Conservation (phyloP, 2,113 vertebrate genomes). For the Nibea albiflora region DNA sequence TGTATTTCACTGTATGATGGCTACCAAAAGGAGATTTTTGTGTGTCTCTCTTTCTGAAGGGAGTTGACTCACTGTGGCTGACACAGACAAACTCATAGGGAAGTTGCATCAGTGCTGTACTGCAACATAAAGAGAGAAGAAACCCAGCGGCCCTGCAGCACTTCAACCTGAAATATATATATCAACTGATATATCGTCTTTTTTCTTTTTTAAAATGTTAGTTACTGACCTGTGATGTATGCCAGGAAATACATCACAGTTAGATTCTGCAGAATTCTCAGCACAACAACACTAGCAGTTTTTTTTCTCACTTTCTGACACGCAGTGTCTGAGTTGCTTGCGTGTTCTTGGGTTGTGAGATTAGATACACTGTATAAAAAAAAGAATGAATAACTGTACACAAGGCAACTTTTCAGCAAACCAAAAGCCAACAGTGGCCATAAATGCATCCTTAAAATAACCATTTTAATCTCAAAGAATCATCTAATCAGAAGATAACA, state of each 20-base stretch:
- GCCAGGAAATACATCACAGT: too few species aligned
- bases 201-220: background rate
- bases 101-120: conserved; percentile 80
- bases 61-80: conserved; percentile 70
- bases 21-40: conserved; percentile 11
- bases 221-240: too few species aligned
- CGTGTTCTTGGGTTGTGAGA: background rate
- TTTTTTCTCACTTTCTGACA: background rate
- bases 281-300: background rate
- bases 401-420: background rate
- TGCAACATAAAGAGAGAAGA: conserved; percentile 65
- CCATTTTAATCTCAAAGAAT: background rate
- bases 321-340: background rate
- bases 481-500: background rate
- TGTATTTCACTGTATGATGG: background rate
- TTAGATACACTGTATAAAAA: background rate
- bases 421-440: background rate
- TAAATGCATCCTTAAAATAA: background rate
- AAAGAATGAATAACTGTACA: background rate
- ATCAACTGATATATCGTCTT: background rate
- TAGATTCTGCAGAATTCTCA: background rate
- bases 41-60: conserved; percentile 31
- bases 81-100: conserved; percentile 73
- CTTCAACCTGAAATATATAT: conserved; percentile 19
- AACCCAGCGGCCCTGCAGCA: conserved; percentile 11